phyloP scores from a whole-genome alignment of 2,888 invertebrate species.

The Notodonta dromedarius region DNA sequence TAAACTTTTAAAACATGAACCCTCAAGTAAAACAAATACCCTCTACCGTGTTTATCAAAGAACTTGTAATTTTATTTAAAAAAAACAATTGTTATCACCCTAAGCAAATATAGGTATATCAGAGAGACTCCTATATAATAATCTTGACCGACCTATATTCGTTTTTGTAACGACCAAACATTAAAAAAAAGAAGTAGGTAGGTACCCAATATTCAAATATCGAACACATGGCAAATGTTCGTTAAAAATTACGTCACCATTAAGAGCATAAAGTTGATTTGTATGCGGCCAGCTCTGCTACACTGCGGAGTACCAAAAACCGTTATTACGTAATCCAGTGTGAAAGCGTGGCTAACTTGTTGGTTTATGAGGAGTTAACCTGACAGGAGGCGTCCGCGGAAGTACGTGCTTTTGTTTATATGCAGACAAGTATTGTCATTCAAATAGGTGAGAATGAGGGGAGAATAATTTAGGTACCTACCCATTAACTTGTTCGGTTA shows the following conservation, averaged over 20 bases:
- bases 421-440: conserved; percentile 13
- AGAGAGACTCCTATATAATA: too few species aligned
- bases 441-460: conserved; percentile 12
- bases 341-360: conserved; percentile 40
- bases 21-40: too few species aligned
- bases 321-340: conserved; percentile 32
- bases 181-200: not conserved
- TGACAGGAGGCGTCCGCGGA: conserved; percentile 27
- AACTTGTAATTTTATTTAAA: too few species aligned
- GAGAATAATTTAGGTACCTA: not conserved
- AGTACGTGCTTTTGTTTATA: conserved; percentile 33
- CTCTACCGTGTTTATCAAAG: too few species aligned
- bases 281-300: conserved; percentile 28
- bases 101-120: too few species aligned
- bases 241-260: conserved; percentile 8
- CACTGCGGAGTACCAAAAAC: conserved; percentile 24
- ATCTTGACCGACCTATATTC: too few species aligned
- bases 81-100: too few species aligned
- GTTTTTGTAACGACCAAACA: not conserved
- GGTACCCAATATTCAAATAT: conserved; percentile 1
- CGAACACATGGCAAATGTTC: not conserved
- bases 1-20: too few species aligned
- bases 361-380: conserved; percentile 31
- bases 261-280: conserved; percentile 16
- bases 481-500: not conserved